A percentile compares a stretch with the other conserved stretches of the same genome.
Conservation (phyloP, 2,113 vertebrate genomes). For the Apistogramma diplotaenia region DNA sequence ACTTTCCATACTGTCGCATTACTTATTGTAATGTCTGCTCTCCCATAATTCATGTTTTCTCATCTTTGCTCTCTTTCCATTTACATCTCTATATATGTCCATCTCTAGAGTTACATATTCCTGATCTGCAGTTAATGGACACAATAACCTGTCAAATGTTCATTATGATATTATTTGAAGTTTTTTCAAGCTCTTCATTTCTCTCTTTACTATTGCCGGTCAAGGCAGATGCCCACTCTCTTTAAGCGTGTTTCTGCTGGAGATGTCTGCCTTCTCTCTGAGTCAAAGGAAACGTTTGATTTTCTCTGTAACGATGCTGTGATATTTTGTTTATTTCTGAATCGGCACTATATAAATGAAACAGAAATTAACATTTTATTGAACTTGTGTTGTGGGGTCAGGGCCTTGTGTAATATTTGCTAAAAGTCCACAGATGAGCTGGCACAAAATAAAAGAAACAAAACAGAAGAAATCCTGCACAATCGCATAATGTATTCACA, state of each 20-base stretch:
- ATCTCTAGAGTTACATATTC: not conserved
- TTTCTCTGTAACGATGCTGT: not conserved
- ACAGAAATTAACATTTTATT: too few species aligned
- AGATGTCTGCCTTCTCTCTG: not conserved
- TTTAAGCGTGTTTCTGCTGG: not conserved
- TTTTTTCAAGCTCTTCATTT: not conserved
- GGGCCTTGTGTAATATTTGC: slow-evolving; percentile 60
- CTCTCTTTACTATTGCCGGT: too few species aligned
- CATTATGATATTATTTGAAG: not conserved
- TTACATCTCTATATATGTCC: not conserved
- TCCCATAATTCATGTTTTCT: not conserved
- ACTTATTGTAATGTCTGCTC: not conserved
- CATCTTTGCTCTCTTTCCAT: not conserved
- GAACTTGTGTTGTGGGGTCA: slow-evolving; percentile 57
- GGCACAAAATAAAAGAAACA: slow-evolving; percentile 11
- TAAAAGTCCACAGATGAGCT: slow-evolving; percentile 24
- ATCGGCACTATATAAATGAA: too few species aligned
- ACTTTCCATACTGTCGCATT: not conserved
- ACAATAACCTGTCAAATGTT: too few species aligned
- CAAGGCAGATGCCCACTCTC: not conserved
- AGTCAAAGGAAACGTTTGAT: not conserved
- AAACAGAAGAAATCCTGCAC: not conserved
- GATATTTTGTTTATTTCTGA: too few species aligned
- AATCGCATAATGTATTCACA: slow-evolving; percentile 26
- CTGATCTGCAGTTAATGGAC: not conserved